Evolutionary conservation across 2,113 vertebrate genomes (phyloP).

Genomic region (Narcine bancroftii): DNA sequence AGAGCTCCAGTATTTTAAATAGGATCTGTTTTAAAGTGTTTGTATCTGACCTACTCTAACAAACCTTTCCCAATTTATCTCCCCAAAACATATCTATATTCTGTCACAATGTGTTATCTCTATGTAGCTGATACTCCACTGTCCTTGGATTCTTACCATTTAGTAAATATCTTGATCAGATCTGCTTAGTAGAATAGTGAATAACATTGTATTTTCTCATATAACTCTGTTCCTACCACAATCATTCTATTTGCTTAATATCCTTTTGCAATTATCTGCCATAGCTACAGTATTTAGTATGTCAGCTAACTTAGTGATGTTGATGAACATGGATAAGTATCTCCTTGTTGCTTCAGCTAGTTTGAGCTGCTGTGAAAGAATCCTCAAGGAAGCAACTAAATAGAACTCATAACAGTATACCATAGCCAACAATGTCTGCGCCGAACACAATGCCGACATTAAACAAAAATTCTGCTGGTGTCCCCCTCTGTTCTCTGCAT

Average conservation of each 20-base stretch:
- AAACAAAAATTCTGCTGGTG: no score
- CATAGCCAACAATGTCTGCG: no score
- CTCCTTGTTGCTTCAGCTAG: neutral
- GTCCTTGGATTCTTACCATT: neutral
- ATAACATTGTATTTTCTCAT: neutral
- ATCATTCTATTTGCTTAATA: neutral
- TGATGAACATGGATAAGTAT: neutral
- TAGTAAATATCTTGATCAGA: neutral
- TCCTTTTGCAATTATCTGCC: neutral
- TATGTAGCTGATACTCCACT: neutral
- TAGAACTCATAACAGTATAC: no score
- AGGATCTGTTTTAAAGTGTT: no score
- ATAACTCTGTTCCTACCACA: neutral
- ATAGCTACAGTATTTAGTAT: neutral
- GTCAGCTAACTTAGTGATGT: neutral
- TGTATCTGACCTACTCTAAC: no score
- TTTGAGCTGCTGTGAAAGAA: neutral
- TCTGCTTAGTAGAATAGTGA: neutral
- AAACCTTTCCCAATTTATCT: no score
- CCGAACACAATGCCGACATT: no score
- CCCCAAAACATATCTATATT: no score
- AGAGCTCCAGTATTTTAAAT: no score
- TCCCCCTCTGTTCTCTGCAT: no score
- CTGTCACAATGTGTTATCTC: no score
- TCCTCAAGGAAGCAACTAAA: no score